Base-by-base conservation (phyloP, 2,113 vertebrate species). In the Oncorhynchus keta region DNA sequence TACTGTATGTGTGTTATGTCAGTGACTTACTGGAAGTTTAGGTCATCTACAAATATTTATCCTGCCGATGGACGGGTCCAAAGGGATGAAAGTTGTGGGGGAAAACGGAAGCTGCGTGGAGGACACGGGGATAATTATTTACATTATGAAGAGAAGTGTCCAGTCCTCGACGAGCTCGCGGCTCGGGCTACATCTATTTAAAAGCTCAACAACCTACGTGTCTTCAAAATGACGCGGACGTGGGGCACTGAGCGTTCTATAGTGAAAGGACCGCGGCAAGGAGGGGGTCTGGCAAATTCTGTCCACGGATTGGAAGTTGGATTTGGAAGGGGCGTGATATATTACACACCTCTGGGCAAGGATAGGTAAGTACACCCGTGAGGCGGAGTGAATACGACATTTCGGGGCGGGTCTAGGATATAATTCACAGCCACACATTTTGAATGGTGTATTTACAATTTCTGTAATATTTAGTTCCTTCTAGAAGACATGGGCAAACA, bases 21-120 rank as follows among this genome's bases (percentile, higher is more conserved):
- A 13, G 6, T 45, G 32, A 72, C 76, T 77, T 77, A 72, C 76
- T 13, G 24, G 12, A 22, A 11, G 35, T 72, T 65, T 59, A 51
- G 69, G 26, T 77, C 26, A 64, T 26, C 76, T 13, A 62, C 59
- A 22, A 62, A 62, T 22, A 62, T 62, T 24, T 62, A 62, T 62
- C 59, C 18, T 9, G 59, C 59, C 5, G 59, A n/a, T 22, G 16
- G n/a, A 62, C 7, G 18, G 20, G n/a, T 62, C 59, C 51, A 55
- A 14, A n/a, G 3, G 5, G 2, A 22, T 62, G 4, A 8, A 62
- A n/a, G 59, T 62, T 22, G 59, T 22, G 20, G n/a, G 59, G 59
- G 55, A 57, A 57, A 24, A 24, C 18, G 28, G 32, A 22, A 64
- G 5, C 30, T 73, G 26, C 30, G 51, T 20, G 59, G 8, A 72